Evolutionary conservation across 2,888 invertebrate species (phyloP), one percentile per base, ranked within the genome.

Genomic region (Ormia ochracea): DNA sequence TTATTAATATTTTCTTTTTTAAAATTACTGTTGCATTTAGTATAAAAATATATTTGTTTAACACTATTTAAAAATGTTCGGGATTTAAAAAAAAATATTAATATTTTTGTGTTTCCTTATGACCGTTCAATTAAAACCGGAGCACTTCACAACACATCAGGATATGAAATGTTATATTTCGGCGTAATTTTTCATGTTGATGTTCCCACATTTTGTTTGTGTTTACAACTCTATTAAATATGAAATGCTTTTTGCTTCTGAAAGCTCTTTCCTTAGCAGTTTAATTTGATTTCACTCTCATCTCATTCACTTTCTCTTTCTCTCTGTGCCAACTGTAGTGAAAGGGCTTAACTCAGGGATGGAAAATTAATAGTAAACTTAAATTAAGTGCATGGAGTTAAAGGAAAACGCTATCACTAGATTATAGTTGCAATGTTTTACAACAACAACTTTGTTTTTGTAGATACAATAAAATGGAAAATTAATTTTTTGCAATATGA

Each of bases 131-230:
- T 52, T 63, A 26, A 28, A 3, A 3, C 26, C 36, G 38, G 43
- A 66, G 65, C 66, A 66, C 66, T 75, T 59, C 52, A 38, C 41
- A 66, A 38, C 70, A 69, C 66, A 21, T 75, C 75, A 75, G 75
- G 70, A 75, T 48, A 72, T 54, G 33, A 66, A 79, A 75, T 79
- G 75, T 70, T 66, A 28, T 61, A 36, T 43, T 74, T 65, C 56
- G 23, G n/a, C 43, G 38, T 65, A 45, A 58, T 68, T 59, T 66
- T 36, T 54, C 38, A 14, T 73, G 58, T 59, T 61, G 66, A 7
- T 59, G 61, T 45, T 58, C 70, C 65, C 70, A 66, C 75, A 75
- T 65, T 79, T 68, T 66, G 38, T 73, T 68, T 61, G 58, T 75
- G 45, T 68, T 43, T 68, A 63, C 36, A 61, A 61, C 7, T 52